These are phyloP conservation scores for Vicugna pacos DNA, from an alignment of 2,113 vertebrate genomes.

Conservation along the genomic window DNA sequence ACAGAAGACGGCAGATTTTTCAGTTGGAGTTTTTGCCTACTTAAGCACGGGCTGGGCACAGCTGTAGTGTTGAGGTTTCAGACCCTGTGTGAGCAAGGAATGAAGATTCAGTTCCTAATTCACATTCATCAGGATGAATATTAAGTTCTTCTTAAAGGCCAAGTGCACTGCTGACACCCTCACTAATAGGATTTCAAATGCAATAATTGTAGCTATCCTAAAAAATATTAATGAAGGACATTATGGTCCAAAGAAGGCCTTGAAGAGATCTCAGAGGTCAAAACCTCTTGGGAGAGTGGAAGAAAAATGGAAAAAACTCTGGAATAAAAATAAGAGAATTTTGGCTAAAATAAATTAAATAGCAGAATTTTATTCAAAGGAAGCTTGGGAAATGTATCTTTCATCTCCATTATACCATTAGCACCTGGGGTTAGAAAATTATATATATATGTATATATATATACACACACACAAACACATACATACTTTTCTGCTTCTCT, in stretches of 20 bases:
- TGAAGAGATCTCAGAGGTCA: conserved; percentile 55
- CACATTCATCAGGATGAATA: conserved; percentile 46
- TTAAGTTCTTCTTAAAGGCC: conserved; percentile 12
- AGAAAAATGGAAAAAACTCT: background rate
- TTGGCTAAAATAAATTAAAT: conserved; percentile 30
- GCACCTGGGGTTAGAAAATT: background rate
- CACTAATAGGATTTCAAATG: conserved; percentile 65
- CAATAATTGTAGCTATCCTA: conserved; percentile 33
- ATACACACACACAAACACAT: too few species aligned
- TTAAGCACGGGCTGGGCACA: background rate
- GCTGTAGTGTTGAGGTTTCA: background rate
- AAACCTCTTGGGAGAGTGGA: background rate
- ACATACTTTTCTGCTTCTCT: background rate
- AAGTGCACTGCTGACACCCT: conserved; percentile 21
- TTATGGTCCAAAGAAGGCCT: conserved; percentile 51
- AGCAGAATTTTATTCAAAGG: conserved; percentile 38
- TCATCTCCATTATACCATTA: background rate
- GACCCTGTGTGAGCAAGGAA: background rate
- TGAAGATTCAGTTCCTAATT: conserved; percentile 11
- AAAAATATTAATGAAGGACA: conserved; percentile 60
- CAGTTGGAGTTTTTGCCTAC: conserved; percentile 11
- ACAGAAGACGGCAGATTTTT: background rate
- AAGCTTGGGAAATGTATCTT: background rate
- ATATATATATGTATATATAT: too few species aligned
- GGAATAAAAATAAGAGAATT: background rate